These are phyloP conservation scores for Gonocerus acuteangulatus DNA, from an alignment of 2,888 invertebrate species.

Conservation along the genomic window DNA sequence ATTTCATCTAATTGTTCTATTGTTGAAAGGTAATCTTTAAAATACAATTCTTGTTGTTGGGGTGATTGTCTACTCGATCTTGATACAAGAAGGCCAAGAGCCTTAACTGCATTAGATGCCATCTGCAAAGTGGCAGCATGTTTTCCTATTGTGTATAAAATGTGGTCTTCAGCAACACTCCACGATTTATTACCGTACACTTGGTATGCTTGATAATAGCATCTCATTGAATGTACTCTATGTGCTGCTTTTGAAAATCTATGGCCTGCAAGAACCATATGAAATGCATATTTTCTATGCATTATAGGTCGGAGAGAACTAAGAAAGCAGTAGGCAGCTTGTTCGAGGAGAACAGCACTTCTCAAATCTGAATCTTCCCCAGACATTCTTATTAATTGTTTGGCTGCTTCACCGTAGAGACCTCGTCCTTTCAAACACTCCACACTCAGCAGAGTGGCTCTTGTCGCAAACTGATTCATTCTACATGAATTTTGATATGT, in stretches of 20 bases:
- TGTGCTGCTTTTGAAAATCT: conserved; percentile 89
- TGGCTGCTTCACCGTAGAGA: conserved; percentile 85
- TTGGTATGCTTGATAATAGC: conserved; percentile 87
- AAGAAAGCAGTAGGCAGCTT: conserved; percentile 88
- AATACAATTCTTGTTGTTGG: conserved; percentile 68
- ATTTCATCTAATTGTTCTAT: conserved; percentile 56
- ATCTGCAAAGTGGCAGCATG: conserved; percentile 76
- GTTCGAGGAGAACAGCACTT: conserved; percentile 87
- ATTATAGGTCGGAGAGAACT: conserved; percentile 57
- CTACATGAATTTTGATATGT: conserved; percentile 88
- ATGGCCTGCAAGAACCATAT: conserved; percentile 93
- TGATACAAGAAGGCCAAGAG: conserved; percentile 69
- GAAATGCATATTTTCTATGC: conserved; percentile 90
- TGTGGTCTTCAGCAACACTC: conserved; percentile 91
- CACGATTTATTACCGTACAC: conserved; percentile 73
- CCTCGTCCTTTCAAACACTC: conserved; percentile 75
- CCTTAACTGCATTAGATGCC: conserved; percentile 59
- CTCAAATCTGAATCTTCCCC: conserved; percentile 95
- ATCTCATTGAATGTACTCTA: conserved; percentile 81
- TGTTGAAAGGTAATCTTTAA: conserved; percentile 78
- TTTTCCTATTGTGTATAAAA: conserved; percentile 86
- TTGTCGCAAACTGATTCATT: conserved; percentile 83
- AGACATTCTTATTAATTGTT: conserved; percentile 88
- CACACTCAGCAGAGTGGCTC: conserved; percentile 81
- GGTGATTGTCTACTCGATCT: conserved; percentile 63